Conservation (phyloP, 2,113 vertebrate genomes). For the Neopipo cinnamomea region DNA sequence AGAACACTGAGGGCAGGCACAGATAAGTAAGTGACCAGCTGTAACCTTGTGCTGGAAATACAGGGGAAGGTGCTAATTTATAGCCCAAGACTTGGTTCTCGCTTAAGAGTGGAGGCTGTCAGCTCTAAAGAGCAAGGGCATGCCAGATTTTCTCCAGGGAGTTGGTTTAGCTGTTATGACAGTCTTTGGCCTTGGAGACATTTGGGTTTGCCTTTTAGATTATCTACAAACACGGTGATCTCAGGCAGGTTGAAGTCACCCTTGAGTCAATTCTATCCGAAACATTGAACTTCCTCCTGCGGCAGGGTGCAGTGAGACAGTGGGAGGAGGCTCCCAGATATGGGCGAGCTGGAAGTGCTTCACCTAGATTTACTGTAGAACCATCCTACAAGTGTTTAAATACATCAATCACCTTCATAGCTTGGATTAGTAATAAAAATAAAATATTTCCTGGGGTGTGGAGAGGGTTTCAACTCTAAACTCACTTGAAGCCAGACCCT, state of each 20-base stretch:
- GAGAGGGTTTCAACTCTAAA: not conserved
- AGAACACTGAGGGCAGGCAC: not conserved
- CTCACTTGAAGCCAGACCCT: not conserved
- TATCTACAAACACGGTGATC: not conserved
- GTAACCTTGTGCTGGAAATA: not conserved
- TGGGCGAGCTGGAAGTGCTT: not conserved
- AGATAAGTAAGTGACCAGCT: not conserved
- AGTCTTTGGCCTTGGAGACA: not conserved
- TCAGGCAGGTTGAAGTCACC: not conserved
- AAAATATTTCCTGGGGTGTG: not conserved
- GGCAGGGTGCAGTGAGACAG: accelerated
- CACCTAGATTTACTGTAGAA: not conserved
- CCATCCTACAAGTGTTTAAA: not conserved
- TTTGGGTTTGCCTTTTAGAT: not conserved
- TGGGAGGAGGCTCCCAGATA: not conserved
- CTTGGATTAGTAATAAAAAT: not conserved
- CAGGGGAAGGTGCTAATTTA: not conserved
- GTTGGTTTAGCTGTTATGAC: not conserved
- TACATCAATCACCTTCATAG: not conserved
- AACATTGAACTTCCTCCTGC: not conserved
- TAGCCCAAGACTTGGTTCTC: not conserved
- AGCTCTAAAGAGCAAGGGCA: not conserved
- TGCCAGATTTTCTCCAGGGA: not conserved
- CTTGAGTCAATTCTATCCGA: not conserved
- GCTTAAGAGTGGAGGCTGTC: not conserved